Evolutionary conservation across 2,797 vertebrate genomes (phyloP).

Genomic region (Coilia nasus): DNA sequence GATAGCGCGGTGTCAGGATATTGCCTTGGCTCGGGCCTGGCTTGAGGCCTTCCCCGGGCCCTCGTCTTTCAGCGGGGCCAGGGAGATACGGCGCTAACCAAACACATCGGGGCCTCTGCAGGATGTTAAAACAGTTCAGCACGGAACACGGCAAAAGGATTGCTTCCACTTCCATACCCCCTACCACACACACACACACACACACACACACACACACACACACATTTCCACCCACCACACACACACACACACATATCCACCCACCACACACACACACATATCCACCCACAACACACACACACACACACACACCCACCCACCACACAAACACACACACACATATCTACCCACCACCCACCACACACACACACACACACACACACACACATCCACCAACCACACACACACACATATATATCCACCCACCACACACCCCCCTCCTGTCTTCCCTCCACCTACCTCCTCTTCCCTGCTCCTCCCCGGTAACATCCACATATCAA

Average conservation of each 20-base stretch:
- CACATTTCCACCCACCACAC: neutral
- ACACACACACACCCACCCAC: neutral
- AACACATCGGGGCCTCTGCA: constrained; percentile 39
- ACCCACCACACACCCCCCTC: neutral
- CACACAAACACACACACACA: no score
- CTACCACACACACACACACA: neutral
- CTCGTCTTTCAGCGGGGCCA: constrained; percentile 26
- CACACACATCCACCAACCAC: no score
- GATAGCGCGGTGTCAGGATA: constrained; percentile 66
- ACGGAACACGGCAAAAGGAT: neutral
- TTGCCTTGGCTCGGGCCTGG: constrained; percentile 53
- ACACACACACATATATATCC: no score
- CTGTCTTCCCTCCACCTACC: neutral
- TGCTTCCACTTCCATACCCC: neutral
- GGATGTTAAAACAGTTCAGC: constrained; percentile 34
- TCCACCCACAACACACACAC: no score
- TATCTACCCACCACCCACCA: no score
- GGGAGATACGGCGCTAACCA: constrained; percentile 50
- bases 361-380: no score
- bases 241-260: no score
- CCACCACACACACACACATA: no score
- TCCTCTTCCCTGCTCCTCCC: neutral
- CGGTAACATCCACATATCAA: constrained; percentile 20
- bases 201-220: no score
- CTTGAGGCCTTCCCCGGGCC: constrained; percentile 32